Evolutionary conservation across 2,888 invertebrate species (phyloP).

Genomic region (Noctua pronuba): DNA sequence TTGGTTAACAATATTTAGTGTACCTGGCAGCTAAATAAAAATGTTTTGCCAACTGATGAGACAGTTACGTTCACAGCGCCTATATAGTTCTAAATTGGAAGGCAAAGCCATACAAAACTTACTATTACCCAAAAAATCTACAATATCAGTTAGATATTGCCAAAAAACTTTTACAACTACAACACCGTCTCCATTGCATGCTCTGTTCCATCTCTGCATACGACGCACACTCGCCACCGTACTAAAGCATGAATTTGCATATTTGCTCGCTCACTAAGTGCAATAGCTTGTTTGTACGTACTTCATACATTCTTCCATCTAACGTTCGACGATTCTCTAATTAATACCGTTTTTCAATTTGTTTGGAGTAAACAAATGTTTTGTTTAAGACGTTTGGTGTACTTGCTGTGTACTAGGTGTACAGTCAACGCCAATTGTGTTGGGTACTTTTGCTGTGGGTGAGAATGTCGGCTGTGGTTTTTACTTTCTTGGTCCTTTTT

Average conservation of each 20-base stretch:
- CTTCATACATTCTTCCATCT: conserved; percentile 84
- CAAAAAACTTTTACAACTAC: not conserved
- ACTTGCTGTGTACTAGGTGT: conserved; percentile 16
- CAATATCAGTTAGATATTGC: not conserved
- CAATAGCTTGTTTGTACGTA: conserved; percentile 89
- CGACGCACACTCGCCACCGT: conserved; percentile 82
- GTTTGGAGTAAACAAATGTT: conserved; percentile 61
- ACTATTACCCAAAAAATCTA: not conserved
- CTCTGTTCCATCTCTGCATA: conserved; percentile 74
- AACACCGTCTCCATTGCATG: conserved; percentile 66
- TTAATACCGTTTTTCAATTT: conserved; percentile 76
- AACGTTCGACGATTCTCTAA: conserved; percentile 76
- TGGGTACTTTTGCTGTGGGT: conserved; percentile 1
- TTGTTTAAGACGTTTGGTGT: conserved; percentile 54
- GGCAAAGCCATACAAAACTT: not conserved
- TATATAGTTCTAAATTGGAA: not conserved
- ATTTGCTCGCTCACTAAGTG: conserved; percentile 88
- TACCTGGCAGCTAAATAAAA: not conserved
- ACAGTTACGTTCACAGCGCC: not conserved
- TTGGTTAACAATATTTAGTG: not conserved
- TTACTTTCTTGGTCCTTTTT: conserved; percentile 13
- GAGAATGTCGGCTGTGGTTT: not conserved
- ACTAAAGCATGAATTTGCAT: conserved; percentile 88
- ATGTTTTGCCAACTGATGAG: not conserved
- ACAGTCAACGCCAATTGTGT: conserved; percentile 44